Conservation (phyloP, 2,797 vertebrate species). For the Nannoperca australis region DNA sequence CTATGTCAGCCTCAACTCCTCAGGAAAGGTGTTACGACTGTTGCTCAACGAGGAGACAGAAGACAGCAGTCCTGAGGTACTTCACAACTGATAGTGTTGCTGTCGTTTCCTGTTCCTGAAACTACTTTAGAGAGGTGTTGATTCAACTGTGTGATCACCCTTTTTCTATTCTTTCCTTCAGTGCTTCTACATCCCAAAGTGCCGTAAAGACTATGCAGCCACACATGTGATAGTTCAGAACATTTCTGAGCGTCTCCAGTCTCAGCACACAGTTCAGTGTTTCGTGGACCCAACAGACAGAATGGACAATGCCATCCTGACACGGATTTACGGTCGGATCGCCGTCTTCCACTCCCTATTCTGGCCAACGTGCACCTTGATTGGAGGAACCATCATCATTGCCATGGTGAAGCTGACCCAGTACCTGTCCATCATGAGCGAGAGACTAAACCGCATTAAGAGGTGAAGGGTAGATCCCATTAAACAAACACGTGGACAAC, state of each 20-base stretch:
- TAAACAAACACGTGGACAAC: background rate
- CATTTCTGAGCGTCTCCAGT: slow-evolving; percentile 91
- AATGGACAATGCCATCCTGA: slow-evolving; percentile 90
- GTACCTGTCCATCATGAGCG: slow-evolving; percentile 93
- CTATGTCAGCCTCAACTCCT: slow-evolving; percentile 92
- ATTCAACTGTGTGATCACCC: background rate
- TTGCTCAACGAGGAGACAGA: slow-evolving; percentile 93
- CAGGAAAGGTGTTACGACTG: slow-evolving; percentile 89
- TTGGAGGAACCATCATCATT: slow-evolving; percentile 89
- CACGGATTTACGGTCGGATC: slow-evolving; percentile 89
- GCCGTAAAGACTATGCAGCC: slow-evolving; percentile 89
- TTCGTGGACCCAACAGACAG: slow-evolving; percentile 89
- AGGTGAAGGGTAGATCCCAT: slow-evolving; percentile 82
- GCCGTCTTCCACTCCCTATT: slow-evolving; percentile 93
- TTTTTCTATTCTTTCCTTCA: slow-evolving; percentile 64
- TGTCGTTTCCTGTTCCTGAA: background rate
- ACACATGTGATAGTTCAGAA: slow-evolving; percentile 87
- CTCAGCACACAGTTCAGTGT: slow-evolving; percentile 90
- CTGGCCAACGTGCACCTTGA: slow-evolving; percentile 94
- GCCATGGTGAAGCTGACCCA: slow-evolving; percentile 97
- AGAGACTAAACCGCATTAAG: slow-evolving; percentile 90
- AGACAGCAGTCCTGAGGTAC: slow-evolving; percentile 92
- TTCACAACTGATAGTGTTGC: background rate
- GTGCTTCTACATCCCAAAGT: slow-evolving; percentile 96
- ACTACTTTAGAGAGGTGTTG: no score